Evolutionary conservation across 2,888 invertebrate genomes (phyloP).

Genomic region (Thereva nobilitata): DNA sequence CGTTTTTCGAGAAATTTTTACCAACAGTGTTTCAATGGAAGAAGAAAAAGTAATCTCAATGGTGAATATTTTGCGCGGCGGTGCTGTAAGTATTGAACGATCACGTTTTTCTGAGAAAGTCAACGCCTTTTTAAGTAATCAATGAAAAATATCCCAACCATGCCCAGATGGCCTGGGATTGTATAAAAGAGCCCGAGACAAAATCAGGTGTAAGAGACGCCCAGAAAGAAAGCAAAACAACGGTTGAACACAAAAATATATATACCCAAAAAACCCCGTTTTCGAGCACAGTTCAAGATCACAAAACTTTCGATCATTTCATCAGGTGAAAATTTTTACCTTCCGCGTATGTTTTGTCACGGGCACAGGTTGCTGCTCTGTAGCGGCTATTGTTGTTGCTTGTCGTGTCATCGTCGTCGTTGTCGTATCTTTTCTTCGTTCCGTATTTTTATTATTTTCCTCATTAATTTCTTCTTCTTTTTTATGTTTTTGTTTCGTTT

Average conservation of each 20-base stretch:
- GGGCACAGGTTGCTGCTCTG: too few relatives aligned
- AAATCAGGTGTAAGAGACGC: not conserved
- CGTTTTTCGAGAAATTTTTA: too few relatives aligned
- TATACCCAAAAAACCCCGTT: slow-evolving; percentile 11
- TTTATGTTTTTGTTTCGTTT: slow-evolving; percentile 20
- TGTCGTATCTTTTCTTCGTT: not conserved
- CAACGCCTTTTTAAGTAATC: slow-evolving; percentile 31
- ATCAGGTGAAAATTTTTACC: slow-evolving; percentile 26
- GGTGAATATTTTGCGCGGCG: not conserved
- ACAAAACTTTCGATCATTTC: slow-evolving; percentile 31
- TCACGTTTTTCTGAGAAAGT: slow-evolving; percentile 29
- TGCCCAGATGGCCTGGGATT: slow-evolving; percentile 16
- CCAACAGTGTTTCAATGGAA: too few relatives aligned
- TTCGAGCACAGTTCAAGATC: slow-evolving; percentile 20
- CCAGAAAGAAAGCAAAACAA: not conserved
- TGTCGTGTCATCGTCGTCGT: too few relatives aligned
- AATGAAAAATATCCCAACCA: slow-evolving; percentile 16
- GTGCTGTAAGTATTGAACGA: not conserved
- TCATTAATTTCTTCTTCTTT: not conserved
- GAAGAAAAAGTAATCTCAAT: too few relatives aligned
- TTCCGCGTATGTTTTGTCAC: not conserved
- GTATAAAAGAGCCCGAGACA: slow-evolving; percentile 4
- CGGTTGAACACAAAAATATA: not conserved
- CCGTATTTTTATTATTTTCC: slow-evolving; percentile 1
- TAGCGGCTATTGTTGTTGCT: too few relatives aligned